Evolutionary conservation across 2,113 vertebrate species (phyloP).

Genomic region (Nestor notabilis): DNA sequence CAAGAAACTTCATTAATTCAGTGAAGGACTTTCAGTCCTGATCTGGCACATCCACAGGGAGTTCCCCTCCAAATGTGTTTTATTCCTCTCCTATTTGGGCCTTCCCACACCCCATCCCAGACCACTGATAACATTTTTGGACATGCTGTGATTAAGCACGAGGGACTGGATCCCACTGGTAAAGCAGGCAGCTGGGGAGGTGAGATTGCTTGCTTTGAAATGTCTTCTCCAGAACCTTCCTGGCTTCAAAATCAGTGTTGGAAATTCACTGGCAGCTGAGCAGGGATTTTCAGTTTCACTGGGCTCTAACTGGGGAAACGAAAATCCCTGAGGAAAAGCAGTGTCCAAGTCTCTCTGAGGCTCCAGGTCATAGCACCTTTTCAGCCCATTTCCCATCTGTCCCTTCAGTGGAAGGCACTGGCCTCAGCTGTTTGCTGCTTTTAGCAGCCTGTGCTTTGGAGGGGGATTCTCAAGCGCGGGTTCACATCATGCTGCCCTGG

Average conservation of each 20-base stretch:
- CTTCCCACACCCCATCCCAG: not conserved
- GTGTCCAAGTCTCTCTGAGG: not conserved
- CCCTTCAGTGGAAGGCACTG: not conserved
- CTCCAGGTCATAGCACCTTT: not conserved
- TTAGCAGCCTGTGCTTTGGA: not conserved
- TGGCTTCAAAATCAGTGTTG: not conserved
- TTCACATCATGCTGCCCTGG: not conserved
- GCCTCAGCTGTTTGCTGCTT: not conserved
- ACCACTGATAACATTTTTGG: not conserved
- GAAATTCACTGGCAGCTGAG: conserved; percentile 7
- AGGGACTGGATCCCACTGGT: not conserved
- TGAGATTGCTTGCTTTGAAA: not conserved
- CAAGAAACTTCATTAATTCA: not conserved
- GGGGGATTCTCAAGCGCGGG: not conserved
- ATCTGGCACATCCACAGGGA: not conserved
- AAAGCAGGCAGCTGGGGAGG: not conserved
- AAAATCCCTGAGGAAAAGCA: not conserved
- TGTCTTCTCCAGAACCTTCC: not conserved
- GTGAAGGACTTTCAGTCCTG: not conserved
- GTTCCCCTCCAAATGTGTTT: not conserved
- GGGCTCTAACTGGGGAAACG: not conserved
- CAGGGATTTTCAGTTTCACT: not conserved
- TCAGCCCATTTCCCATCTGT: not conserved
- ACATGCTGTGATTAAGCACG: not conserved
- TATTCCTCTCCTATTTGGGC: not conserved